phyloP scores from a whole-genome alignment of 2,797 vertebrate species.

The Danio choprae region DNA sequence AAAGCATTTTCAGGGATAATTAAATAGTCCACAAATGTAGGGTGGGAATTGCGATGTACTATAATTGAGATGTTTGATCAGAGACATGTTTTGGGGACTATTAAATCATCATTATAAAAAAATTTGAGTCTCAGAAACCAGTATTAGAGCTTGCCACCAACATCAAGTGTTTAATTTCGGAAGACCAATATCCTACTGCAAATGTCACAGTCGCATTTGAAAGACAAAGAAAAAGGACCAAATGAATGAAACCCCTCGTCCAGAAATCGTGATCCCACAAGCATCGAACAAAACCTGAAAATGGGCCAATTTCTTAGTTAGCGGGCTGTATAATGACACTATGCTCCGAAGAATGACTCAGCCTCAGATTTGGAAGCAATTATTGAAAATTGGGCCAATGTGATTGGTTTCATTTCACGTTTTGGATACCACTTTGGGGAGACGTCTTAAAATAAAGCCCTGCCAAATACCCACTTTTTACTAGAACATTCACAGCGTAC shows the following conservation, averaged over 20 bases:
- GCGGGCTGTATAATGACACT: slow-evolving; percentile 22
- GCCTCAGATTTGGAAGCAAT: slow-evolving; percentile 42
- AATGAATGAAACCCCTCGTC: slow-evolving; percentile 14
- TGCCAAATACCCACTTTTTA: slow-evolving; percentile 21
- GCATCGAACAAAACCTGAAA: slow-evolving; percentile 33
- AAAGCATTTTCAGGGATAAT: slow-evolving; percentile 6
- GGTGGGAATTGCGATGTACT: neutral
- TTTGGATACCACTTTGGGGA: slow-evolving; percentile 35
- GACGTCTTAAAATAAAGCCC: slow-evolving; percentile 32
- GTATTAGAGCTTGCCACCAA: slow-evolving; percentile 3
- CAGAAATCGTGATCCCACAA: slow-evolving; percentile 21
- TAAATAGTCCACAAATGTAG: slow-evolving; percentile 26
- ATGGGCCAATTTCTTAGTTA: slow-evolving; percentile 39
- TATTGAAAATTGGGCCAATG: slow-evolving; percentile 46
- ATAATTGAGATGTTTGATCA: slow-evolving; percentile 7
- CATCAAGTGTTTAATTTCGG: neutral
- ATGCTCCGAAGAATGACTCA: slow-evolving; percentile 49
- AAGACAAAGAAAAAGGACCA: slow-evolving; percentile 13
- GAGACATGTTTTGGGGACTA: neutral
- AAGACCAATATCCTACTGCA: neutral
- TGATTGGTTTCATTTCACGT: slow-evolving; percentile 40
- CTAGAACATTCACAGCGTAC: neutral
- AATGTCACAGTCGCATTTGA: neutral
- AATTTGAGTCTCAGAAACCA: neutral
- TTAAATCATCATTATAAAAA: neutral